Evolutionary conservation across 2,113 vertebrate genomes (phyloP), one percentile per base, ranked within the genome.

Genomic region (Chaetops frenatus): DNA sequence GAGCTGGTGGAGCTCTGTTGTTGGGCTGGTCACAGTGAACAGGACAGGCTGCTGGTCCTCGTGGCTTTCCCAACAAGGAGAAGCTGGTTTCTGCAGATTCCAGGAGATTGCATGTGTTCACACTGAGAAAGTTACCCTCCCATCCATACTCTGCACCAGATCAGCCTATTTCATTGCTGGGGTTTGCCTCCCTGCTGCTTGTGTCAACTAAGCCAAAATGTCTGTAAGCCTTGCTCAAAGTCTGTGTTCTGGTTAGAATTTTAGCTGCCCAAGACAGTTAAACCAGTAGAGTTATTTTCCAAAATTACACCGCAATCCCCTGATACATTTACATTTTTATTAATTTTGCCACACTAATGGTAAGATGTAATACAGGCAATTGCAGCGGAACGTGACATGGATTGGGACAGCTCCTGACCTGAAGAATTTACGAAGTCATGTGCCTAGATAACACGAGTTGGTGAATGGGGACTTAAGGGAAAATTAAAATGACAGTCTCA

Each of bases 51-150:
- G 15, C 57, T 60, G 35, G 1, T 57, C 6, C 45, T 50, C n/a
- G 0, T 12, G 20, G 53, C 27, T 47, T 50, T 76, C 70, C 65
- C 35, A 28, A 28, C 48, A 60, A 48, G 60, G 12, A 60, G 42
- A 14, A 84, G 40, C 62, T 81, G 67, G 5, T 67, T 51, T 74
- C 48, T 71, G n/a, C 53, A 65, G 47, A 19, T 61, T 48, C 62
- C 54, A 28, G 31, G n/a, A 58, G 7, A 35, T 5, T 4, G 2
- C 10, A 0, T 7, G 1, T 36, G 20, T 71, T 66, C 35, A 4
- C 28, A 2, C 3, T 47, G 44, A 36, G 53, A 15, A 56, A 13
- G 44, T 69, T 67, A 9, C 44, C 35, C 40, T 67, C 31, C 50
- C 40, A 29, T 64, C 57, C 40, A 1, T 33, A 5, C 47, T 29